Evolutionary conservation across 2,888 invertebrate species (phyloP), one percentile per base, ranked within the genome.

Genomic region (Coronaproctus castanopsis): DNA sequence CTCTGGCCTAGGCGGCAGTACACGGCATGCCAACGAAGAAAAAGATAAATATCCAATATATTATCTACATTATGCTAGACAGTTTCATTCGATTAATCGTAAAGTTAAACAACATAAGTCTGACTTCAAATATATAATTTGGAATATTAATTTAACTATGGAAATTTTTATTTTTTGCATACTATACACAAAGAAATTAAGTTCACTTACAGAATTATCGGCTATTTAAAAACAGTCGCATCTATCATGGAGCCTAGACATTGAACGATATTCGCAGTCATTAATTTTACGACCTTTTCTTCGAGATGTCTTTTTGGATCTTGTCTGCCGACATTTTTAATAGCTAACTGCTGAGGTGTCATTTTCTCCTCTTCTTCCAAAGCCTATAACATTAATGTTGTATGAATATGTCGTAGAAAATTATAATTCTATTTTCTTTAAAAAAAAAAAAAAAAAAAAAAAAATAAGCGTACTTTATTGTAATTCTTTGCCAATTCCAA

Each of bases 241-340:
- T 96, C 93, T 57, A 97, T 78, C 92, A 93, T 92, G 48, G 96
- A 91, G 66, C 96, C 96, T 70, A 97, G 79, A 75, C 90, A 91
- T 76, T 97, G 97, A 60, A 95, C 92, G 73, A 97, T 96, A 74
- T 97, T 97, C 66, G 89, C 87, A 58, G 92, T 86, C 95, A 97
- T 95, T 58, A 97, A 77, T 62, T 87, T 83, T 72, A 95, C 93
- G 21, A 96, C 96, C 75, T 96, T 93, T 72, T 99, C 98, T 74
- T 97, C 96, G 72, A 98, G 78, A 81, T 99, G 98, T 66, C 98
- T 82, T 75, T 99, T 99, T 21, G 98, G 98, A 73, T 98, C 98
- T 74, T 93, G 88, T 74, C 90, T 98, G 58, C 98, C 98, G 62
- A 99, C 97, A 76, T 98, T 98, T 74, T 98, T 98, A 69, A 98